Evolutionary conservation across 1,140 invertebrate genomes (phyloP), one percentile per base, ranked within the genome.

Genomic region (Cotesia glomerata): DNA sequence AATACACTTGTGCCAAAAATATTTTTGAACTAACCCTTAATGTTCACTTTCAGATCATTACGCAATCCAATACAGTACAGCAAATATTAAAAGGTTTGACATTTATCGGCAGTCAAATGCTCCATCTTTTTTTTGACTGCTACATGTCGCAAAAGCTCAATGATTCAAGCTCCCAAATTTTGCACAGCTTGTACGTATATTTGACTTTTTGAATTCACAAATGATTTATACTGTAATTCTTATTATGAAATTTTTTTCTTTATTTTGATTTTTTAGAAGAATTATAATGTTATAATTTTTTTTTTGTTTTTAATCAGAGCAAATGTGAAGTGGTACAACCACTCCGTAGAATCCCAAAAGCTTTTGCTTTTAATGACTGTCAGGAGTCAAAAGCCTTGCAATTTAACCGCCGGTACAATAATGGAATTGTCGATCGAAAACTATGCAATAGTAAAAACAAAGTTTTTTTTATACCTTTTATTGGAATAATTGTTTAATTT

Each of bases 91-190:
- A 62, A 69, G 68, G 45, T 7, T 32, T 18, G 14, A 14, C 4
- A 32, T 72, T 64, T 9, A 18, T 69, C 1, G 0, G 5, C 39
- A 73, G 64, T 26, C 59, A 73, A 49, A 34, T 74, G 35, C 7
- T 66, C 5, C 71, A 77, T 69, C 63, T 78, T 13, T 76, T 75
- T 49, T 74, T 76, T n/a, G 54, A 68, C 58, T 69, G 72, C 54
- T 74, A 69, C 3, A 63, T 71, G 39, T 54, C 71, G n/a, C 77
- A 78, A 51, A 56, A 56, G n/a, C 45, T 78, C 14, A 75, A 72
- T 35, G 74, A 78, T 45, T 56, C 61, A 8, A 78, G 72, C 5
- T 16, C 49, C 45, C n/a, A 62, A 26, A 16, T 78, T 32, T 70
- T 18, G 4, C 36, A 52, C 49, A 36, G 70, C 3, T 45, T 75